phyloP scores from a whole-genome alignment of 2,888 invertebrate genomes.

The Drosophila neotestacea region DNA sequence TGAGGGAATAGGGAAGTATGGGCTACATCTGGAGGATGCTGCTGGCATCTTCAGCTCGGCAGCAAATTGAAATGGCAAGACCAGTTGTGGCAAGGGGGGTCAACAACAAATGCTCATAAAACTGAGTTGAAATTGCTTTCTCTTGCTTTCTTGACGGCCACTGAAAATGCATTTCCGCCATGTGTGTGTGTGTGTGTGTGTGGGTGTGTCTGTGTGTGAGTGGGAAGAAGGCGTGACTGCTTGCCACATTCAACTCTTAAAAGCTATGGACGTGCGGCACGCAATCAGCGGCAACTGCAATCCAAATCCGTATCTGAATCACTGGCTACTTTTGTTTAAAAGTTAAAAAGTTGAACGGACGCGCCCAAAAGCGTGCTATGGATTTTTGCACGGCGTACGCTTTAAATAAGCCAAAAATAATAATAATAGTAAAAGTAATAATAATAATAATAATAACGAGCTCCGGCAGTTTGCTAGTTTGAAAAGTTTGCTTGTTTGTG shows the following conservation, averaged over 20 bases:
- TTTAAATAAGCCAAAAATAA: constrained; percentile 59
- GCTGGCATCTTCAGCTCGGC: constrained; percentile 57
- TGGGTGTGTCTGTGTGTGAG: constrained; percentile 14
- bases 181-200: constrained; percentile 22
- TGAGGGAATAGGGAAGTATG: background rate
- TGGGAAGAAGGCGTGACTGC: constrained; percentile 57
- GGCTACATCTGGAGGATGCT: background rate
- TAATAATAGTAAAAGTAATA: constrained; percentile 48
- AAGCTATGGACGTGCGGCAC: constrained; percentile 72
- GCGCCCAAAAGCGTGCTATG: constrained; percentile 49
- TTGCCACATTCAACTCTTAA: constrained; percentile 70
- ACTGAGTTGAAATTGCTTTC: constrained; percentile 76
- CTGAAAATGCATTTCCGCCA: constrained; percentile 75
- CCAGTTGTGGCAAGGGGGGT: constrained; percentile 39
- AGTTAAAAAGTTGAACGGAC: constrained; percentile 53
- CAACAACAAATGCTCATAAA: constrained; percentile 72
- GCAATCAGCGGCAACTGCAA: constrained; percentile 62
- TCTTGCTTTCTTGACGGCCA: constrained; percentile 78
- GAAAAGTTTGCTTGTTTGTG: constrained; percentile 65
- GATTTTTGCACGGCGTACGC: constrained; percentile 25
- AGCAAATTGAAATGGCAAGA: constrained; percentile 70
- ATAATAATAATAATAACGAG: constrained; percentile 69
- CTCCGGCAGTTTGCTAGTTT: constrained; percentile 61
- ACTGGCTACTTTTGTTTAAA: constrained; percentile 74
- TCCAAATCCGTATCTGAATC: constrained; percentile 48